A percentile compares a stretch with the other conserved stretches of the same genome.
Evolutionary conservation across 2,113 vertebrate species (phyloP).

Genomic region (Ciconia maguari): DNA sequence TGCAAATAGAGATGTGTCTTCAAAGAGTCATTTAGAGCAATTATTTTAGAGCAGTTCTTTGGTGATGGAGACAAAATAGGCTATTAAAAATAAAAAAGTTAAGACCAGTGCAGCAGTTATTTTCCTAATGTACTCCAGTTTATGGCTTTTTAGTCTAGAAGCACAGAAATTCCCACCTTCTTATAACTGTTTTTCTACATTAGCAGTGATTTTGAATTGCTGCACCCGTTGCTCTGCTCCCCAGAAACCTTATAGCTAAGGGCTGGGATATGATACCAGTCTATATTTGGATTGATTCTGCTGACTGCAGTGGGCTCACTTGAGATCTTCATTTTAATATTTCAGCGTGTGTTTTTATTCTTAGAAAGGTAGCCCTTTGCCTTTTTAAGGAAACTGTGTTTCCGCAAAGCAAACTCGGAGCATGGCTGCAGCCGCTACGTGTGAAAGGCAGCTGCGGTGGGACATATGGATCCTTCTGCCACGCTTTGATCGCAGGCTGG

Average conservation of each 20-base stretch:
- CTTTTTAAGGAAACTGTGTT: neutral
- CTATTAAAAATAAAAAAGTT: neutral
- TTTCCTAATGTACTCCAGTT: neutral
- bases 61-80: slow-evolving; percentile 29
- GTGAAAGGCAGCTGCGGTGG: neutral
- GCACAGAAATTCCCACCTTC: neutral
- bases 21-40: slow-evolving; percentile 39
- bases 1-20: slow-evolving; percentile 22
- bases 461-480: neutral
- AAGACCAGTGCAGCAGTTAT: neutral
- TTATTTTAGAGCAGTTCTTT: slow-evolving; percentile 1
- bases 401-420: neutral
- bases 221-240: neutral
- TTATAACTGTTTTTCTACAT: neutral
- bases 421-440: neutral
- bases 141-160: neutral
- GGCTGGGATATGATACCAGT: neutral
- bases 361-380: neutral
- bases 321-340: neutral
- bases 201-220: neutral
- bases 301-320: neutral
- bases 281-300: neutral
- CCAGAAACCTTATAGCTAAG: neutral
- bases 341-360: neutral
- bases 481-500: neutral